phyloP scores from a whole-genome alignment of 2,888 invertebrate genomes.

The Chrysolina oricalcia region DNA sequence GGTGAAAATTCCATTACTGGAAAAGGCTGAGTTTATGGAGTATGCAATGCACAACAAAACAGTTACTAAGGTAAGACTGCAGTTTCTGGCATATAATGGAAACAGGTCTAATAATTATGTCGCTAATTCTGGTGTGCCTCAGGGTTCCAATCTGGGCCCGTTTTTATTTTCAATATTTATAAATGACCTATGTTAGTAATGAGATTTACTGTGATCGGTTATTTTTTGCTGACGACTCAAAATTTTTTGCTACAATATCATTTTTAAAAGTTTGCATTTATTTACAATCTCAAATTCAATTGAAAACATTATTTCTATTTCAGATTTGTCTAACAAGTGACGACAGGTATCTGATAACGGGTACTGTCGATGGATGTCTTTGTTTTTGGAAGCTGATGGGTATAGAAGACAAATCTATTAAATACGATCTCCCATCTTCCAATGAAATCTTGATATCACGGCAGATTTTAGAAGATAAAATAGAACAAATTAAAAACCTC shows the following conservation, averaged over 20 bases:
- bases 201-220: too few species aligned
- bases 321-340: constrained; percentile 83
- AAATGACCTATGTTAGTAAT: too few species aligned
- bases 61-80: constrained; percentile 56
- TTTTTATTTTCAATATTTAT: too few species aligned
- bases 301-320: constrained; percentile 1
- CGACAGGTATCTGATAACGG: constrained; percentile 84
- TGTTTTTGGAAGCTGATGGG: constrained; percentile 90
- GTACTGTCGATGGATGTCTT: constrained; percentile 85
- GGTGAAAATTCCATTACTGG: constrained; percentile 84
- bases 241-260: too few species aligned
- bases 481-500: constrained; percentile 77
- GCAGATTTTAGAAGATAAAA: constrained; percentile 85
- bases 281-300: neutral
- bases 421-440: constrained; percentile 82
- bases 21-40: constrained; percentile 75
- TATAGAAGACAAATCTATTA: constrained; percentile 81
- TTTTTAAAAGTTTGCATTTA: too few species aligned
- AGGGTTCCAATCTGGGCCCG: too few species aligned
- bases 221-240: too few species aligned
- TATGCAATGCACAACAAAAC: constrained; percentile 73
- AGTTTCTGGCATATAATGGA: too few species aligned
- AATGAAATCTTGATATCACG: constrained; percentile 89
- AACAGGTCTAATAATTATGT: too few species aligned
- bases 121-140: too few species aligned